Conservation (phyloP, 2,113 vertebrate species). For the Nannobrachium achirus region DNA sequence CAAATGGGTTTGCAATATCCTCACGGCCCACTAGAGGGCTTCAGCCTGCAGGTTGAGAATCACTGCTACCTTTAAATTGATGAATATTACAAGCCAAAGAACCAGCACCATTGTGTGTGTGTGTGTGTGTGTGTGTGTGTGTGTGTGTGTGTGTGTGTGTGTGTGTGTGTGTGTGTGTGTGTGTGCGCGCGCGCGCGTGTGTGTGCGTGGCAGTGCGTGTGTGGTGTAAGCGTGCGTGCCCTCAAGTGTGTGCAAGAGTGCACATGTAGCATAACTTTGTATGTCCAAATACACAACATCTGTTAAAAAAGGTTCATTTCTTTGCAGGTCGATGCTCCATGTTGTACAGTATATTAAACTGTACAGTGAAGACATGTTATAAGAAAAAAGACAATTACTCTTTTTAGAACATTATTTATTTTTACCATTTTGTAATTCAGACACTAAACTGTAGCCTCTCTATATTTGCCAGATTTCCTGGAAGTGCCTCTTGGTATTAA, state of each 20-base stretch:
- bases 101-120: constrained; percentile 2
- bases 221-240: not conserved
- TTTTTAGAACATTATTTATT: constrained; percentile 97
- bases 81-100: too few relatives aligned
- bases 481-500: constrained; percentile 98
- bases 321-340: constrained; percentile 86
- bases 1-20: too few relatives aligned
- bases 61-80: too few relatives aligned
- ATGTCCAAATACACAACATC: constrained; percentile 84
- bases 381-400: constrained; percentile 73
- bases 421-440: constrained; percentile 98
- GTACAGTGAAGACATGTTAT: constrained; percentile 88
- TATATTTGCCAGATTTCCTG: constrained; percentile 91
- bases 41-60: too few relatives aligned
- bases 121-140: constrained; percentile 1
- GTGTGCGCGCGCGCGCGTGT: not conserved
- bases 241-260: not conserved
- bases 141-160: constrained; percentile 10
- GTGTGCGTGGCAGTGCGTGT: not conserved
- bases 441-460: constrained; percentile 93
- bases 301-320: constrained; percentile 83
- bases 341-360: constrained; percentile 94
- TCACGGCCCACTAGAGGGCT: too few relatives aligned
- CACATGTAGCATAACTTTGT: constrained; percentile 87
- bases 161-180: constrained; percentile 27